Conservation (phyloP, 2,888 invertebrate species). For the Lymantria dispar region DNA sequence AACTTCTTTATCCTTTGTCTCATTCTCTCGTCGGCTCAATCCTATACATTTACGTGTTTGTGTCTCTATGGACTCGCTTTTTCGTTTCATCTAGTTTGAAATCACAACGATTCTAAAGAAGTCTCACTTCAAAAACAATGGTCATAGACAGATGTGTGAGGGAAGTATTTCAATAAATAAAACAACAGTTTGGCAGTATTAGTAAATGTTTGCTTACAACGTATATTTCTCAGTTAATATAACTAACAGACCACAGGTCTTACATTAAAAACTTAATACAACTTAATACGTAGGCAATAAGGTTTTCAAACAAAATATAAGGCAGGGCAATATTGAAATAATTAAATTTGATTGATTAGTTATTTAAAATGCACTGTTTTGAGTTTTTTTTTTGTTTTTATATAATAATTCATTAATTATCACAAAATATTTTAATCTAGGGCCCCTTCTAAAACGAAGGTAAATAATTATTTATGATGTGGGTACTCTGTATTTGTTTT, state of each 20-base stretch:
- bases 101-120: neutral
- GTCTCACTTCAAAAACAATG: no score
- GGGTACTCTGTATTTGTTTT: constrained; percentile 17
- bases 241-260: constrained; percentile 77
- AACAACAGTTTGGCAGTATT: constrained; percentile 36
- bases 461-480: constrained; percentile 9
- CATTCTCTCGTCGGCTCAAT: neutral
- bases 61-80: no score
- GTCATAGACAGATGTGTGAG: no score
- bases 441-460: constrained; percentile 73
- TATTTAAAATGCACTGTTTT: constrained; percentile 46
- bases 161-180: constrained; percentile 16
- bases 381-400: constrained; percentile 22
- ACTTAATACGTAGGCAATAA: constrained; percentile 41
- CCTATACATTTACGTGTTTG: no score
- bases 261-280: constrained; percentile 50
- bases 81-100: no score
- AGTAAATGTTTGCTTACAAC: constrained; percentile 24
- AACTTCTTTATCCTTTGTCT: no score
- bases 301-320: constrained; percentile 31
- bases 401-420: constrained; percentile 33
- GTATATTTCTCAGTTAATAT: constrained; percentile 41
- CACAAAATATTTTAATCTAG: constrained; percentile 36
- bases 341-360: constrained; percentile 24
- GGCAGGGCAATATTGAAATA: constrained; percentile 26